Percentiles rank a stretch among this genome's conserved stretches.
Conservation (phyloP, 1,140 invertebrate species). For the Formica exsecta region DNA sequence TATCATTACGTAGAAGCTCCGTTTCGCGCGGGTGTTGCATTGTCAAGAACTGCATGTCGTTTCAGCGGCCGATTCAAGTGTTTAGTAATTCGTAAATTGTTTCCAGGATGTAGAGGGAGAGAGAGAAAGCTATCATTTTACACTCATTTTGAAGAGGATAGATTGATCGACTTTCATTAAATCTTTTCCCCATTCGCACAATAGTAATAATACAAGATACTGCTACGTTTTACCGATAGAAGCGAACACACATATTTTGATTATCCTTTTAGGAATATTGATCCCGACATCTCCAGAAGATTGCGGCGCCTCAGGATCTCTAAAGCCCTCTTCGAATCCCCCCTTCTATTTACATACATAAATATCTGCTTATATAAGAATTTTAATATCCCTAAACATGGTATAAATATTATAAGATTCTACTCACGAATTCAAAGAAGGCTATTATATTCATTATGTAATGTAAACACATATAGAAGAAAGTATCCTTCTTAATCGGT, state of each 20-base stretch:
- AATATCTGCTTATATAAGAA: constrained; percentile 34
- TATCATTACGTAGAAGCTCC: constrained; percentile 83
- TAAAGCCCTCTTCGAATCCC: background rate
- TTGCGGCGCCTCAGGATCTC: background rate
- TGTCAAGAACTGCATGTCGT: constrained; percentile 54
- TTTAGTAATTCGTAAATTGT: constrained; percentile 49
- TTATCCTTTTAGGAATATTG: background rate
- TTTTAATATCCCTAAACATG: constrained; percentile 1
- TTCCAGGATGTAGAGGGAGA: constrained; percentile 1
- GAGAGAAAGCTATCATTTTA: constrained; percentile 40
- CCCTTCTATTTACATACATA: constrained; percentile 13
- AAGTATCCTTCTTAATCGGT: background rate
- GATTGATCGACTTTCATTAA: constrained; percentile 29
- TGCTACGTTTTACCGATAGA: background rate
- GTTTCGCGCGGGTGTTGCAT: constrained; percentile 71
- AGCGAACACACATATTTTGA: background rate
- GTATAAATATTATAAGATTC: constrained; percentile 13
- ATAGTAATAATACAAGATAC: background rate
- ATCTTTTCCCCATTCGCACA: constrained; percentile 11
- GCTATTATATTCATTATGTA: constrained; percentile 1
- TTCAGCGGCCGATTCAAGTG: constrained; percentile 31
- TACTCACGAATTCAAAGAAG: background rate
- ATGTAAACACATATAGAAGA: background rate
- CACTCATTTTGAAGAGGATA: constrained; percentile 30
- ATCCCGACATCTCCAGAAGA: background rate